These are phyloP conservation scores for Drosophila tropicalis DNA, from an alignment of 1,140 invertebrate species.

Conservation along the genomic window DNA sequence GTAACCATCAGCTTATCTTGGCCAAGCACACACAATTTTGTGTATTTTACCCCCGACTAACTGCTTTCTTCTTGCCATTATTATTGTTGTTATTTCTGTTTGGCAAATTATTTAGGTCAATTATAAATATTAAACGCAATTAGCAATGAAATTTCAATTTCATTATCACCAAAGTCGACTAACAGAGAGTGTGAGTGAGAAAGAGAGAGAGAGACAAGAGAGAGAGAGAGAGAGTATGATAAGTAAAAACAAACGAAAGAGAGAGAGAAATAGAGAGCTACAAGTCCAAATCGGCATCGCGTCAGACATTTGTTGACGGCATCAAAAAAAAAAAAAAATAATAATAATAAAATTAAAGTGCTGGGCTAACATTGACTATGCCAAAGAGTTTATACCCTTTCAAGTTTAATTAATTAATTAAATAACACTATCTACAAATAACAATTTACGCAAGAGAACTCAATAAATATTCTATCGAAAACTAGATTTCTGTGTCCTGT, in stretches of 20 bases:
- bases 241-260: no score
- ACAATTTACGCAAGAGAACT: no score
- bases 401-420: no score
- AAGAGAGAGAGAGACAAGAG: not conserved
- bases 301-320: slow-evolving; percentile 17
- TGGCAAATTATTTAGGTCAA: slow-evolving; percentile 75
- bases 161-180: slow-evolving; percentile 69
- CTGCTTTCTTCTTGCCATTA: slow-evolving; percentile 37
- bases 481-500: no score
- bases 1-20: no score
- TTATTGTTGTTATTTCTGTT: slow-evolving; percentile 36
- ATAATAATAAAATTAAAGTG: slow-evolving; percentile 20
- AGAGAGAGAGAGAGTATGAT: not conserved
- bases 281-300: slow-evolving; percentile 15
- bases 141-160: slow-evolving; percentile 83
- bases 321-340: slow-evolving; percentile 23
- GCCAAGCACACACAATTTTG: slow-evolving; percentile 1
- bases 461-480: no score
- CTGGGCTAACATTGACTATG: no score
- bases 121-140: slow-evolving; percentile 82
- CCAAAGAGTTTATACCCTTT: no score
- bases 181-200: not conserved
- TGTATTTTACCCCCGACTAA: slow-evolving; percentile 8
- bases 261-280: slow-evolving; percentile 8
- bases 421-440: no score